A percentile compares a stretch with the other conserved stretches of the same genome.
phyloP scores from a whole-genome alignment of 2,797 vertebrate species.

The Meda fulgida region DNA sequence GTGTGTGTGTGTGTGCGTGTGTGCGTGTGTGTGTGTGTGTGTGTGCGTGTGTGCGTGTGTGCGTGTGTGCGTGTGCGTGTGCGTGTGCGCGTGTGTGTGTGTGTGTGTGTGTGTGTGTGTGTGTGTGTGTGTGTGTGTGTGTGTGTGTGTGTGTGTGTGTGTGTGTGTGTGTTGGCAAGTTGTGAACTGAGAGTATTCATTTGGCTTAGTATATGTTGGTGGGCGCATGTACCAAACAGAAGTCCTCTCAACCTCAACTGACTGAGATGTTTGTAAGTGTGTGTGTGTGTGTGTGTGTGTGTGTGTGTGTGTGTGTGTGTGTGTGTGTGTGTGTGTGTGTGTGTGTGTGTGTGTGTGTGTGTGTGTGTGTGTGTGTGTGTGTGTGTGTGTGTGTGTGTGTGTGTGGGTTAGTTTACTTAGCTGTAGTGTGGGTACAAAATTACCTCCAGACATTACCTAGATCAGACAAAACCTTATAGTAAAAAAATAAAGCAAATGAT shows the following conservation, averaged over 20 bases:
- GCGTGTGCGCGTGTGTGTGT: constrained; percentile 8
- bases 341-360: too few relatives aligned
- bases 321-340: too few relatives aligned
- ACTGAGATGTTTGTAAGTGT: constrained; percentile 4
- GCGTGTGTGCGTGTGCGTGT: neutral
- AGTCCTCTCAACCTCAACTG: constrained; percentile 37
- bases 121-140: constrained; percentile 5
- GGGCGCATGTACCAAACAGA: constrained; percentile 25
- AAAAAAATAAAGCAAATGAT: neutral
- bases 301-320: constrained; percentile 45
- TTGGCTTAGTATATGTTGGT: constrained; percentile 13
- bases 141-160: constrained; percentile 14
- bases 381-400: constrained; percentile 44
- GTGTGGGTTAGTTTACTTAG: constrained; percentile 64
- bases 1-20: constrained; percentile 13
- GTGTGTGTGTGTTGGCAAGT: constrained; percentile 19
- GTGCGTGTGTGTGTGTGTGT: constrained; percentile 8
- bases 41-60: constrained; percentile 8
- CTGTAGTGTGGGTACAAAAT: constrained; percentile 24
- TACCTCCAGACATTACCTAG: neutral
- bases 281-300: neutral
- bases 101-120: constrained; percentile 13
- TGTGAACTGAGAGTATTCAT: constrained; percentile 34
- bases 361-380: neutral
- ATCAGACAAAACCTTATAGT: neutral